A percentile compares a stretch with the other conserved stretches of the same genome.
Conservation (phyloP, 2,113 vertebrate genomes). For the Hydrolagus affinis region DNA sequence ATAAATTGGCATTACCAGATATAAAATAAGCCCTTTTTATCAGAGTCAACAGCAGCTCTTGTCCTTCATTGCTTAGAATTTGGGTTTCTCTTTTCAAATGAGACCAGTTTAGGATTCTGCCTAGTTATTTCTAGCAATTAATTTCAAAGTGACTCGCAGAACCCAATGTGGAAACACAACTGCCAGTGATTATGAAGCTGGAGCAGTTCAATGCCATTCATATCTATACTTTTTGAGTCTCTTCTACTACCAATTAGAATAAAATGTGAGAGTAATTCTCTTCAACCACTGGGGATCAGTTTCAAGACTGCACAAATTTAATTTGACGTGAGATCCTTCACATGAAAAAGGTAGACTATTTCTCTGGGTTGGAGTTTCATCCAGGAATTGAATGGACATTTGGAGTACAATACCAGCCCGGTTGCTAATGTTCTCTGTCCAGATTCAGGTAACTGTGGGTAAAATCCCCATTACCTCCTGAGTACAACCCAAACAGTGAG, state of each 20-base stretch:
- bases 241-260: slow-evolving; percentile 14
- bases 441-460: no score
- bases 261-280: slow-evolving; percentile 4
- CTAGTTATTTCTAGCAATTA: neutral
- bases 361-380: neutral
- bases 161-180: no score
- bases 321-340: neutral
- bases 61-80: no score
- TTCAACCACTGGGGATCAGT: neutral
- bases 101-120: no score
- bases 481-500: no score
- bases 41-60: neutral
- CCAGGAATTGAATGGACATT: neutral
- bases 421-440: no score
- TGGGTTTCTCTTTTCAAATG: no score
- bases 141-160: neutral
- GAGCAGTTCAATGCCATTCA: neutral
- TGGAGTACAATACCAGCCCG: no score
- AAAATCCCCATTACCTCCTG: no score
- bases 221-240: neutral
- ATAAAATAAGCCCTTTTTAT: neutral
- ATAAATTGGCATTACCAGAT: neutral
- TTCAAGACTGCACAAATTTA: slow-evolving; percentile 27
- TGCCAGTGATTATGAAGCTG: neutral
- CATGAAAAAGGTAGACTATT: neutral